These are phyloP conservation scores for Platichthys stellatus DNA, from an alignment of 2,113 vertebrate genomes.

Conservation along the genomic window DNA sequence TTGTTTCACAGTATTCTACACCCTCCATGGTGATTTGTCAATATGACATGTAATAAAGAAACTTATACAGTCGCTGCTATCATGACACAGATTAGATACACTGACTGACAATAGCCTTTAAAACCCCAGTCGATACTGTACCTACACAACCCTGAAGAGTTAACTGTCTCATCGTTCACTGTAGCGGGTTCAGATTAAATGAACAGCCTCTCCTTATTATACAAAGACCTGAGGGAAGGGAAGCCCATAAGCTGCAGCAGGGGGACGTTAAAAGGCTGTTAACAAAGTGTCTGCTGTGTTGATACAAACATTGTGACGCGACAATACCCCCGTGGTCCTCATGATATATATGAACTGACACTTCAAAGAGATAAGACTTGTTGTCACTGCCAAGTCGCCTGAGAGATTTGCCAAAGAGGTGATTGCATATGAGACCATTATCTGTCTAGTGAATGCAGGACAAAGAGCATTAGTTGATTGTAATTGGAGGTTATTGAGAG, in stretches of 20 bases:
- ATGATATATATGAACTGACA: constrained; percentile 35
- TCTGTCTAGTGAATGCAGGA: not conserved
- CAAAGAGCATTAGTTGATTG: not conserved
- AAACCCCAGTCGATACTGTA: not conserved
- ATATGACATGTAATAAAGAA: not conserved
- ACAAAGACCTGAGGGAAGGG: constrained; percentile 32
- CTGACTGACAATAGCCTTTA: too few species aligned
- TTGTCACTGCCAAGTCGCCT: constrained; percentile 13
- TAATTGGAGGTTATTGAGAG: constrained; percentile 8
- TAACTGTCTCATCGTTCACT: constrained; percentile 31
- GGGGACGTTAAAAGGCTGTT: constrained; percentile 53
- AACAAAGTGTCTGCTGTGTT: constrained; percentile 56
- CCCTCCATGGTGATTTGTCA: not conserved
- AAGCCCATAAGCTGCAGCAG: constrained; percentile 26
- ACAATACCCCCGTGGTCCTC: constrained; percentile 23
- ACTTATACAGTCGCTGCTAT: not conserved
- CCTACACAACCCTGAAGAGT: not conserved
- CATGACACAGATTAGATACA: not conserved
- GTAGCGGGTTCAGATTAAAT: constrained; percentile 41
- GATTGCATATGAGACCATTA: constrained; percentile 14
- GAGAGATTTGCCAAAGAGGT: constrained; percentile 8
- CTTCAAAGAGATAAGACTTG: constrained; percentile 42
- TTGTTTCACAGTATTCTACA: not conserved
- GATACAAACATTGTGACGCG: constrained; percentile 32
- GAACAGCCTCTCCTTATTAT: constrained; percentile 37